Conservation (phyloP, 2,888 invertebrate genomes). For the Eupithecia pulchellata region DNA sequence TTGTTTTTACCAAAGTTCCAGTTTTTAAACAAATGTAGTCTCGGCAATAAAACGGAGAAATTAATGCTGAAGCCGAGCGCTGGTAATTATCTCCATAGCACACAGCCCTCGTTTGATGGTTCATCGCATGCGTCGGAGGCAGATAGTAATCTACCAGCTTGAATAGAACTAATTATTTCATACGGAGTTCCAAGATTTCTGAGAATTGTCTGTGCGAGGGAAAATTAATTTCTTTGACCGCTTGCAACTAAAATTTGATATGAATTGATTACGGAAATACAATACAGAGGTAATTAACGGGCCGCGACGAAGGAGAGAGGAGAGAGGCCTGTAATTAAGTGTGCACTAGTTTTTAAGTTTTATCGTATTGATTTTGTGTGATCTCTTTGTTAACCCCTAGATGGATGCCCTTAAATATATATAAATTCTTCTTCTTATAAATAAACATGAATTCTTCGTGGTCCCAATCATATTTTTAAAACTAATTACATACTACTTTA, state of each 20-base stretch:
- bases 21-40: not conserved
- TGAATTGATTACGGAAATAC: not conserved
- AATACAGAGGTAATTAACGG: not conserved
- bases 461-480: too few relatives aligned
- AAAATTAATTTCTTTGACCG: not conserved
- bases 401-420: too few relatives aligned
- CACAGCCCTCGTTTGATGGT: constrained; percentile 10
- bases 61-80: not conserved
- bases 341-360: too few relatives aligned
- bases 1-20: too few relatives aligned
- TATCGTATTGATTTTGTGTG: too few relatives aligned
- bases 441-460: too few relatives aligned
- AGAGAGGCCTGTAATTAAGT: too few relatives aligned
- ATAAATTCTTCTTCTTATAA: too few relatives aligned
- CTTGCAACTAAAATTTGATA: not conserved
- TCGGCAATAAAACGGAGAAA: not conserved
- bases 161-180: constrained; percentile 59
- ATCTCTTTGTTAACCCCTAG: too few relatives aligned
- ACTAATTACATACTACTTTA: too few relatives aligned
- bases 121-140: constrained; percentile 48
- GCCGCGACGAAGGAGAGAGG: too few relatives aligned
- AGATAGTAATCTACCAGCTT: constrained; percentile 54
- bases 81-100: not conserved
- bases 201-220: not conserved
- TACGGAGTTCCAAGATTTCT: not conserved